A percentile compares a stretch with the other conserved stretches of the same genome.
These are phyloP conservation scores for Sarcophaga carnaria DNA, from an alignment of 2,888 invertebrate genomes.

Conservation along the genomic window DNA sequence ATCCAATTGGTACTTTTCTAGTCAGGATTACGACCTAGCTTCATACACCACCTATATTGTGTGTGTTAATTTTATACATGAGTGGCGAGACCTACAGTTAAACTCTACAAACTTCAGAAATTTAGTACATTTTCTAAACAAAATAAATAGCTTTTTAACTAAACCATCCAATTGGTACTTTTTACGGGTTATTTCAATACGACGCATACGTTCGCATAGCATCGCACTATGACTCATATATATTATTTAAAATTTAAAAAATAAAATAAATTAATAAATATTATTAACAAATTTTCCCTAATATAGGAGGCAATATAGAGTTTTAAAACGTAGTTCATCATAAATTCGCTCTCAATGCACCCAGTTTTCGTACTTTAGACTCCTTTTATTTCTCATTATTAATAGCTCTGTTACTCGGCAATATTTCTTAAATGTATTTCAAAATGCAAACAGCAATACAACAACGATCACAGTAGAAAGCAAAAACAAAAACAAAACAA, in stretches of 20 bases:
- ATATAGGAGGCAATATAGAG: neutral
- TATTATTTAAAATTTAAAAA: neutral
- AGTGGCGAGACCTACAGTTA: no score
- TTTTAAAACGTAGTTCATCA: neutral
- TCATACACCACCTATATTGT: no score
- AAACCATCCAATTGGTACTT: neutral
- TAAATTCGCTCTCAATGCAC: neutral
- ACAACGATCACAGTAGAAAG: neutral
- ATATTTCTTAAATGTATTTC: constrained; percentile 48
- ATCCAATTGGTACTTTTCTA: neutral
- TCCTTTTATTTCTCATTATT: constrained; percentile 33
- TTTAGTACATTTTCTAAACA: no score
- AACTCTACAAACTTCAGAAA: no score
- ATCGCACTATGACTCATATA: neutral
- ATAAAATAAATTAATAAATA: no score
- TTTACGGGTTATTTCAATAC: neutral
- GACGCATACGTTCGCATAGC: neutral
- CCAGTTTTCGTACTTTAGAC: neutral
- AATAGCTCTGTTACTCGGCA: constrained; percentile 33
- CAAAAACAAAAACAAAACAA: constrained; percentile 2
- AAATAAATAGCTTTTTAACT: no score
- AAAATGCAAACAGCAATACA: neutral
- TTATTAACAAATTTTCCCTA: neutral
- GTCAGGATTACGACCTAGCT: no score
- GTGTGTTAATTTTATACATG: no score